Percentiles rank a stretch among this genome's conserved stretches.
Evolutionary conservation across 2,888 invertebrate species (phyloP).

Genomic region (Cantharis rustica): DNA sequence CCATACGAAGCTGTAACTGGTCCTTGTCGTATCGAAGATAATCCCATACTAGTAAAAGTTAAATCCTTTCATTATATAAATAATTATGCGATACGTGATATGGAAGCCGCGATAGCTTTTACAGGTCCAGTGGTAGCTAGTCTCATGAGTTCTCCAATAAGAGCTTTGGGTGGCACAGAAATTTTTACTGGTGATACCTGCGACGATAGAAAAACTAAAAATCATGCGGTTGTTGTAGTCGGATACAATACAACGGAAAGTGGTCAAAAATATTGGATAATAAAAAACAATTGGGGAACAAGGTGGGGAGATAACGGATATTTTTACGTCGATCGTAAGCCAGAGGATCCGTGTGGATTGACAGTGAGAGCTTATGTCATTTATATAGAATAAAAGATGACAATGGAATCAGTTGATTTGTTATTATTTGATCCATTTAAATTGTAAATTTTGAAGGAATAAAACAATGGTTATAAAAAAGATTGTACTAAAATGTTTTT

Average conservation of each 20-base stretch:
- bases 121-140: conserved; percentile 80
- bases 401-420: too few species aligned
- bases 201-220: too few species aligned
- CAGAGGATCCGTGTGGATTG: conserved; percentile 79
- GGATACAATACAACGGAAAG: conserved; percentile 79
- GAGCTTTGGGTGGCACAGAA: background rate
- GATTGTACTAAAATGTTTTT: too few species aligned
- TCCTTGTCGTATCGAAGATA: conserved; percentile 71
- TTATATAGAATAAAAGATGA: too few species aligned
- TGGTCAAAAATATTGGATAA: conserved; percentile 82
- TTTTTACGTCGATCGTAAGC: conserved; percentile 86
- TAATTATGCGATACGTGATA: conserved; percentile 75
- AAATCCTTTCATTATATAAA: conserved; percentile 67
- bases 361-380: too few species aligned
- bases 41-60: conserved; percentile 76
- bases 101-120: conserved; percentile 80
- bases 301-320: conserved; percentile 86
- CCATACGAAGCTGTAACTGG: conserved; percentile 82
- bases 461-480: too few species aligned
- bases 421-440: too few species aligned
- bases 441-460: too few species aligned
- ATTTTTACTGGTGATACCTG: background rate
- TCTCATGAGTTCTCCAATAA: background rate
- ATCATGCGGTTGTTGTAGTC: conserved; percentile 82
- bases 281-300: conserved; percentile 84